These are phyloP conservation scores for Cecropterus lyciades DNA, from an alignment of 1,140 invertebrate genomes.

Conservation along the genomic window DNA sequence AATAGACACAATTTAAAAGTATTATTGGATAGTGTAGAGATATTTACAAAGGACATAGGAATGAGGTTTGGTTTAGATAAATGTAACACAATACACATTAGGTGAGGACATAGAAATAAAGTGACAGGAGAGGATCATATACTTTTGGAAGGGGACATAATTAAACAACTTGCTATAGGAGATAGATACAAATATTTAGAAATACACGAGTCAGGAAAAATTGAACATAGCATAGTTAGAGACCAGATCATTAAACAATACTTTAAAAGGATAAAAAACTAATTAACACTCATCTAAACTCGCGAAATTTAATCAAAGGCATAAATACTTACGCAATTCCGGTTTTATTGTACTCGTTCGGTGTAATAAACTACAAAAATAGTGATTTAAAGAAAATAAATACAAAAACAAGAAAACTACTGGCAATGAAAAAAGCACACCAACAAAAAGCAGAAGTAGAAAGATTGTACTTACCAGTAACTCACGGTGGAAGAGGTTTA, in stretches of 20 bases:
- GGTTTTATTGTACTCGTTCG: slow-evolving; percentile 27
- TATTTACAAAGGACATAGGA: slow-evolving; percentile 37
- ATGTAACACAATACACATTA: slow-evolving; percentile 33
- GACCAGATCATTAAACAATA: slow-evolving; percentile 21
- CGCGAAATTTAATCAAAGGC: slow-evolving; percentile 26
- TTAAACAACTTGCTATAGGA: slow-evolving; percentile 10
- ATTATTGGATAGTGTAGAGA: slow-evolving; percentile 28
- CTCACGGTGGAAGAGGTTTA: slow-evolving; percentile 37
- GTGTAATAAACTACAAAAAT: slow-evolving; percentile 42
- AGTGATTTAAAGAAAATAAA: slow-evolving; percentile 40
- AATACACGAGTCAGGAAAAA: slow-evolving; percentile 23
- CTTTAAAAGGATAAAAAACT: slow-evolving; percentile 29
- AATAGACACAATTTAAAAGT: slow-evolving; percentile 33
- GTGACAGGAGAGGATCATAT: slow-evolving; percentile 11
- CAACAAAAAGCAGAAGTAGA: slow-evolving; percentile 42
- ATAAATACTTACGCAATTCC: slow-evolving; percentile 11
- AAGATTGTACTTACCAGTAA: slow-evolving; percentile 35
- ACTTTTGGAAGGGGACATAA: slow-evolving; percentile 17
- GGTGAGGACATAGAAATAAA: slow-evolving; percentile 5
- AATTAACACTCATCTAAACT: slow-evolving; percentile 19
- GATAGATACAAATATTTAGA: slow-evolving; percentile 38
- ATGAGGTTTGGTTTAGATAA: slow-evolving; percentile 39
- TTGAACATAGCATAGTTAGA: slow-evolving; percentile 3
- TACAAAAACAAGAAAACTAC: slow-evolving; percentile 38
- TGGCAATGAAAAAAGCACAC: slow-evolving; percentile 38